phyloP scores from a whole-genome alignment of 1,140 invertebrate genomes.

The Papilio dardanus region DNA sequence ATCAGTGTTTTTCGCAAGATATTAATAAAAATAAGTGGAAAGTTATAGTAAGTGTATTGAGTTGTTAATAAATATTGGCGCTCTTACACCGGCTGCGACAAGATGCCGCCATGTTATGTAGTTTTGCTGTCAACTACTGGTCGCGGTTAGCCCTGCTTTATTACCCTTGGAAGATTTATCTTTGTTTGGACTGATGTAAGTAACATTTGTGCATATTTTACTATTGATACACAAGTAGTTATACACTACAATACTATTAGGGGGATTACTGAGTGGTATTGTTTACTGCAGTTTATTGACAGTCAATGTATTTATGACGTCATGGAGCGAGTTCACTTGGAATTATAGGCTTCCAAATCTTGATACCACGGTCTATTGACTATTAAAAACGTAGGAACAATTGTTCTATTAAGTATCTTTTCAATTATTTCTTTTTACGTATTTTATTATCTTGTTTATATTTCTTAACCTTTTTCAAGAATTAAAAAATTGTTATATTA shows the following conservation, averaged over 20 bases:
- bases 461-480: background rate
- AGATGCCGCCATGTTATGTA: conserved; percentile 82
- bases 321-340: conserved; percentile 50
- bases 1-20: conserved; percentile 56
- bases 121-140: conserved; percentile 77
- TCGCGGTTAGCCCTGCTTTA: conserved; percentile 60
- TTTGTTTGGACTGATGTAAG: conserved; percentile 52
- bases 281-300: conserved; percentile 79
- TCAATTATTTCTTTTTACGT: background rate
- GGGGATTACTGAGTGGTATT: conserved; percentile 53
- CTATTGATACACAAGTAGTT: conserved; percentile 28
- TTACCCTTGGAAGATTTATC: conserved; percentile 54
- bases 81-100: conserved; percentile 74
- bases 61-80: conserved; percentile 57
- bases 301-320: conserved; percentile 74
- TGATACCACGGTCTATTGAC: conserved; percentile 23
- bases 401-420: background rate
- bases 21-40: conserved; percentile 39
- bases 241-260: conserved; percentile 36
- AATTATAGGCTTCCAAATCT: conserved; percentile 6
- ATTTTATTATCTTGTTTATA: too few species aligned
- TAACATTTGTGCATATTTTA: conserved; percentile 40
- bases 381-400: background rate
- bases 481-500: too few species aligned
- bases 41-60: conserved; percentile 55